A percentile compares a stretch with the other conserved stretches of the same genome.
Evolutionary conservation across 2,797 vertebrate species (phyloP).

Genomic region (Tokudaia muenninki): DNA sequence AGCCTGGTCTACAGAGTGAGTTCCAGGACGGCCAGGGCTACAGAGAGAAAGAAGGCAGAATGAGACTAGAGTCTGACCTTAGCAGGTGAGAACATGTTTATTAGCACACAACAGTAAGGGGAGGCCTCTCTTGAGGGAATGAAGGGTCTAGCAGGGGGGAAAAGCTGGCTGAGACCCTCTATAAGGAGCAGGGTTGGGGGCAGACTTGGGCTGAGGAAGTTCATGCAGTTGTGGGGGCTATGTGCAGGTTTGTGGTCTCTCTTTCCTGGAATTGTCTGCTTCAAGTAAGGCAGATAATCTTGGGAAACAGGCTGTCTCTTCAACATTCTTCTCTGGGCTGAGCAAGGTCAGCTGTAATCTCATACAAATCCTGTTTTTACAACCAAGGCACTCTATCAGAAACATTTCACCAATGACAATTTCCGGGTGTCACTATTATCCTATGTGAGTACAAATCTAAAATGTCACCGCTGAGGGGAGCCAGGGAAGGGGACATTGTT

Average conservation of each 20-base stretch:
- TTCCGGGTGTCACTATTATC: neutral
- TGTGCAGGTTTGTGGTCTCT: neutral
- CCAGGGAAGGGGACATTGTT: neutral
- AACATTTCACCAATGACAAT: neutral
- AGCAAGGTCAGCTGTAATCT: neutral
- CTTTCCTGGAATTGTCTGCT: neutral
- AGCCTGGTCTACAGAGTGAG: too few species aligned
- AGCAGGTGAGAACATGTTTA: too few species aligned
- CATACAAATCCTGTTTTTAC: neutral
- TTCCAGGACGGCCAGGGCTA: too few species aligned
- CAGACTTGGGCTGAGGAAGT: neutral
- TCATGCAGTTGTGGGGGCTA: neutral
- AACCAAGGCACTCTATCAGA: neutral
- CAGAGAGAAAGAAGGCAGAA: neutral
- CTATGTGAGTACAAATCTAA: neutral
- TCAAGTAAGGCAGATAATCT: neutral
- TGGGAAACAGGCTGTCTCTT: neutral
- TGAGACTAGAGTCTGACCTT: neutral
- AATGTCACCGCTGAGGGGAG: neutral
- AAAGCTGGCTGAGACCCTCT: neutral
- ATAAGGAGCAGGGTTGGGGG: neutral
- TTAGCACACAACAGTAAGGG: neutral
- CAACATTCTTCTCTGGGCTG: neutral
- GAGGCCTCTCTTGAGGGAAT: neutral
- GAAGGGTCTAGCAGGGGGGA: neutral